Conservation (phyloP, 2,888 invertebrate genomes). For the Cephus nigrinus region DNA sequence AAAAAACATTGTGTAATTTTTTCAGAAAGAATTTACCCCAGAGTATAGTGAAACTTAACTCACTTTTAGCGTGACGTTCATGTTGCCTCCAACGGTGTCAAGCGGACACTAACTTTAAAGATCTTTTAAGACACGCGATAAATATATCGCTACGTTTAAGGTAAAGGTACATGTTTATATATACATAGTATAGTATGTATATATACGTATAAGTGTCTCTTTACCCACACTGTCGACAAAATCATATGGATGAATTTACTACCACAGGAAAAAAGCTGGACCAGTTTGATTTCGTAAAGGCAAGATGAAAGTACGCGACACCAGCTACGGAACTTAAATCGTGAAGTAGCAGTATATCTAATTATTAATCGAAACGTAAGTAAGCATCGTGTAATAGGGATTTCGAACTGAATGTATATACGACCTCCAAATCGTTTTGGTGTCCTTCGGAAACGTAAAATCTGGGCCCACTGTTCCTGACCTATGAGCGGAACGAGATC, state of each 20-base stretch:
- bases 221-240: background rate
- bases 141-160: slow-evolving; percentile 10
- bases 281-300: slow-evolving; percentile 24
- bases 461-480: slow-evolving; percentile 11
- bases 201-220: background rate
- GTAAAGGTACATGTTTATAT: background rate
- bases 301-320: slow-evolving; percentile 15
- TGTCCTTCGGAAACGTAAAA: slow-evolving; percentile 14
- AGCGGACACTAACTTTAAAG: slow-evolving; percentile 11
- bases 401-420: slow-evolving; percentile 4
- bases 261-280: slow-evolving; percentile 9
- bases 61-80: slow-evolving; percentile 18
- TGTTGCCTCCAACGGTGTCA: slow-evolving; percentile 11
- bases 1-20: background rate
- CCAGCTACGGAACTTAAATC: slow-evolving; percentile 9
- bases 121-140: slow-evolving; percentile 14
- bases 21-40: background rate
- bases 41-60: background rate
- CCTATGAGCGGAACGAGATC: slow-evolving; percentile 15
- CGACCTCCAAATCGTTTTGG: slow-evolving; percentile 12
- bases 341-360: background rate
- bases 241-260: slow-evolving; percentile 5
- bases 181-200: background rate
- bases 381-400: slow-evolving; percentile 12
- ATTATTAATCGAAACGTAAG: background rate